A percentile compares a stretch with the other conserved stretches of the same genome.
phyloP scores from a whole-genome alignment of 2,888 invertebrate genomes.

The Strigamia maritima region DNA sequence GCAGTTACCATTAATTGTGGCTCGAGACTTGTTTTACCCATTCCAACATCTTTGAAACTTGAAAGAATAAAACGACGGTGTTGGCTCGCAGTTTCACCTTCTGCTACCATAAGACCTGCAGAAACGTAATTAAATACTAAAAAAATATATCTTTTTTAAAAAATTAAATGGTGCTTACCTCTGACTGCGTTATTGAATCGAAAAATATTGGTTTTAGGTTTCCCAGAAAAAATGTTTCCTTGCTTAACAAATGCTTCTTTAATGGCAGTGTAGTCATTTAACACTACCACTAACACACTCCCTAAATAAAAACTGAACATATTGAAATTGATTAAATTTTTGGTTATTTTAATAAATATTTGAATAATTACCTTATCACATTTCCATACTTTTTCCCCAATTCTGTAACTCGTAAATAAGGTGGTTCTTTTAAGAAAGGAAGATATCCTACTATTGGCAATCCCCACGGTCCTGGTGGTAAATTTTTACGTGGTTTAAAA shows the following conservation, averaged over 20 bases:
- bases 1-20: not conserved
- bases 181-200: not conserved
- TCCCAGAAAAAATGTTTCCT: not conserved
- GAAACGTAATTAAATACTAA: not conserved
- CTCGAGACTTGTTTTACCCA: constrained; percentile 11
- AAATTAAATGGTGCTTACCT: no score
- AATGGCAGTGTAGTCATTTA: not conserved
- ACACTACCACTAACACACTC: not conserved
- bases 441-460: not conserved
- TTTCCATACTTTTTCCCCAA: not conserved
- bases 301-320: constrained; percentile 6
- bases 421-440: not conserved
- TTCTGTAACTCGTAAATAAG: not conserved
- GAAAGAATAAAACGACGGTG: not conserved
- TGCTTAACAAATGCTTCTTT: not conserved
- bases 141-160: no score
- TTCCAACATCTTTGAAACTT: constrained; percentile 7
- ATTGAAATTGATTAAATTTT: not conserved
- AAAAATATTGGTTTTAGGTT: not conserved
- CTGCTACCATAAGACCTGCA: not conserved
- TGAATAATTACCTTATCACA: not conserved
- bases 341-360: no score
- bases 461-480: constrained; percentile 5
- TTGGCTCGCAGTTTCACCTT: not conserved
- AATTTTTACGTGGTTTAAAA: not conserved